Conservation (phyloP, 2,888 invertebrate genomes). For the Drymonia ruficornis region DNA sequence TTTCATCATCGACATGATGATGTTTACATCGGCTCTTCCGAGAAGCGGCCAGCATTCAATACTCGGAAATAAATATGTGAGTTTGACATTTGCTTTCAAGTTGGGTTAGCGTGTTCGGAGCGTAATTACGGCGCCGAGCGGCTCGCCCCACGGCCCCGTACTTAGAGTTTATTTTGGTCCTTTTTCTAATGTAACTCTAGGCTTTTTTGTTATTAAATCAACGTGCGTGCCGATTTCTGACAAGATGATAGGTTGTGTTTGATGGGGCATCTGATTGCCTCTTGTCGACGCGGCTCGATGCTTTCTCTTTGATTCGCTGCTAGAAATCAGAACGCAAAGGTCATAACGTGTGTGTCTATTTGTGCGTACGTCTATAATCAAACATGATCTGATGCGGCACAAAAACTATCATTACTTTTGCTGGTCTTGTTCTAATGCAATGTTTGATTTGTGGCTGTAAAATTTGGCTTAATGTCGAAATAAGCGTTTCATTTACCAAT, state of each 20-base stretch:
- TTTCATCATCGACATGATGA: slow-evolving; percentile 84
- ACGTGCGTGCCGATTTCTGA: slow-evolving; percentile 83
- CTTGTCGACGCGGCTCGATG: slow-evolving; percentile 79
- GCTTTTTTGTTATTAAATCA: slow-evolving; percentile 82
- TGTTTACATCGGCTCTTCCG: slow-evolving; percentile 80
- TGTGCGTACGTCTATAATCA: slow-evolving; percentile 35
- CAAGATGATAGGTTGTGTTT: slow-evolving; percentile 82
- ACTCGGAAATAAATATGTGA: slow-evolving; percentile 85
- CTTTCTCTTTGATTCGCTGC: slow-evolving; percentile 83
- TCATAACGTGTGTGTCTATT: slow-evolving; percentile 49
- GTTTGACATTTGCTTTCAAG: slow-evolving; percentile 85
- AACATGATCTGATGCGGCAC: slow-evolving; percentile 33
- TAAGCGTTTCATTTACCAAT: not conserved
- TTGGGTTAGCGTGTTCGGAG: slow-evolving; percentile 76
- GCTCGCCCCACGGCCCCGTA: slow-evolving; percentile 41
- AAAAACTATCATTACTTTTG: slow-evolving; percentile 28
- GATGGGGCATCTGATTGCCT: slow-evolving; percentile 83
- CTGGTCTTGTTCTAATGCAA: slow-evolving; percentile 22
- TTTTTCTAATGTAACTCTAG: slow-evolving; percentile 62
- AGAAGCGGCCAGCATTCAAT: slow-evolving; percentile 81
- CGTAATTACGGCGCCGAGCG: slow-evolving; percentile 69
- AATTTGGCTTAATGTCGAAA: not conserved
- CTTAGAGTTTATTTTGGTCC: slow-evolving; percentile 66
- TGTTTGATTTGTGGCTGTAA: not conserved
- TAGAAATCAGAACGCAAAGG: slow-evolving; percentile 63